A percentile compares a stretch with the other conserved stretches of the same genome.
Evolutionary conservation across 2,888 invertebrate genomes (phyloP).

Genomic region (Hipparchia semele): DNA sequence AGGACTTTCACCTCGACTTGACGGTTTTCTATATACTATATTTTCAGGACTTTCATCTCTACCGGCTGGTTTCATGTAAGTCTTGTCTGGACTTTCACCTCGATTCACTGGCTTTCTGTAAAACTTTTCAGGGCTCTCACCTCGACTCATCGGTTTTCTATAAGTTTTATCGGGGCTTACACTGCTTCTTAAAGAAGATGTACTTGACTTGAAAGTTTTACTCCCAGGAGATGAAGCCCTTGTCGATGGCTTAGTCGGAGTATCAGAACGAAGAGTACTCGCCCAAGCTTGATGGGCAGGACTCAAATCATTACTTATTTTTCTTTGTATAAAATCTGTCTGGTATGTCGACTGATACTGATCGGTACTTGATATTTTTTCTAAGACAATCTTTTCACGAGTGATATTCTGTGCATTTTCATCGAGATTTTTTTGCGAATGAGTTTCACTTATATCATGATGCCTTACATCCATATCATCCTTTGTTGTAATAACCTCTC

Average conservation of each 20-base stretch:
- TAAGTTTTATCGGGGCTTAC: slow-evolving; percentile 74
- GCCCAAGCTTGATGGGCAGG: slow-evolving; percentile 91
- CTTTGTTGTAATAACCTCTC: slow-evolving; percentile 42
- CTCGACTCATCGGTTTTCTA: slow-evolving; percentile 65
- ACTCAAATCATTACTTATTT: slow-evolving; percentile 85
- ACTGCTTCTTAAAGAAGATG: slow-evolving; percentile 80
- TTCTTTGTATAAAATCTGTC: slow-evolving; percentile 80
- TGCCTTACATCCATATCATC: slow-evolving; percentile 38
- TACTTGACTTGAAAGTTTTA: slow-evolving; percentile 78
- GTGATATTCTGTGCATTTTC: slow-evolving; percentile 52
- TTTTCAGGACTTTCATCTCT: slow-evolving; percentile 5
- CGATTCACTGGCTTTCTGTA: slow-evolving; percentile 47
- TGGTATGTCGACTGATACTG: slow-evolving; percentile 85
- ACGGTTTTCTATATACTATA: not conserved
- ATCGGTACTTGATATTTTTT: slow-evolving; percentile 62
- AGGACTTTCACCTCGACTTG: not conserved
- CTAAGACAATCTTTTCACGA: slow-evolving; percentile 53
- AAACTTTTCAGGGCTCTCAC: slow-evolving; percentile 51
- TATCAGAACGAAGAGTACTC: slow-evolving; percentile 86
- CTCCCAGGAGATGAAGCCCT: slow-evolving; percentile 83
- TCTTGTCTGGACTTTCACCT: slow-evolving; percentile 6
- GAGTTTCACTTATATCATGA: slow-evolving; percentile 23
- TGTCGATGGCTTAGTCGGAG: slow-evolving; percentile 78
- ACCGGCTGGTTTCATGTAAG: not conserved
- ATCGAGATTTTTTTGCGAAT: slow-evolving; percentile 45